Evolutionary conservation across 2,888 invertebrate species (phyloP), one percentile per base, ranked within the genome.

Genomic region (Lysandra bellargus): DNA sequence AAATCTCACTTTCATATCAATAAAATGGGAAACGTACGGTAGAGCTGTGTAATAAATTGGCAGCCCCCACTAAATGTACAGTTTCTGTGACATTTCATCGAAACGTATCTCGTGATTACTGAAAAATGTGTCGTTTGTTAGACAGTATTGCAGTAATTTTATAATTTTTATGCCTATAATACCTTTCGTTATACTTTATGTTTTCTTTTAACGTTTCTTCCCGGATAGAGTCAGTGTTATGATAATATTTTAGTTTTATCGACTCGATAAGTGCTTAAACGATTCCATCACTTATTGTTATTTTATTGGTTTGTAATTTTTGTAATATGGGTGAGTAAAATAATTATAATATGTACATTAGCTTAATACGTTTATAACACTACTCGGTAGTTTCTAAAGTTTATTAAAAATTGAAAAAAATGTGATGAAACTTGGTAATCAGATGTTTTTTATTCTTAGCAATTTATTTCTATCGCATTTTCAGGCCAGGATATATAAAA

Each of bases 161-260:
- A 37, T 74, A 74, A 69, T 69, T 69, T 69, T 69, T 33, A 64
- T 30, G 30, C 4, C 12, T 30, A 9, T 30, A 12, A 30, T 64
- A 40, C 4, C n/a, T 23, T 44, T 44, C 23, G 6, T 7, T 74
- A 44, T 74, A 44, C n/a, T 74, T 74, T 74, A 74, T 74, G 40
- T 40, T 44, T 74, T 44, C 74, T 74, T 74, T 74, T 74, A 74
- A 74, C 73, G 40, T 74, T 44, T 74, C 44, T 74, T 12, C 0
- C 6, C 14, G 33, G 69, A 5, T 69, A 33, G 30, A 64, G 33
- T 17, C 33, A 14, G 5, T 69, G 69, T 69, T 37, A 33, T 37
- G 17, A 6, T 69, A 69, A 69, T 69, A 69, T 69, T 69, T 69
- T 37, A 37, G 69, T 69, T 69, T 69, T 33, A 69, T 69, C 4